Evolutionary conservation across 2,797 vertebrate species (phyloP), one percentile per base, ranked within the genome.

Genomic region (Halcyon smyrnensis): DNA sequence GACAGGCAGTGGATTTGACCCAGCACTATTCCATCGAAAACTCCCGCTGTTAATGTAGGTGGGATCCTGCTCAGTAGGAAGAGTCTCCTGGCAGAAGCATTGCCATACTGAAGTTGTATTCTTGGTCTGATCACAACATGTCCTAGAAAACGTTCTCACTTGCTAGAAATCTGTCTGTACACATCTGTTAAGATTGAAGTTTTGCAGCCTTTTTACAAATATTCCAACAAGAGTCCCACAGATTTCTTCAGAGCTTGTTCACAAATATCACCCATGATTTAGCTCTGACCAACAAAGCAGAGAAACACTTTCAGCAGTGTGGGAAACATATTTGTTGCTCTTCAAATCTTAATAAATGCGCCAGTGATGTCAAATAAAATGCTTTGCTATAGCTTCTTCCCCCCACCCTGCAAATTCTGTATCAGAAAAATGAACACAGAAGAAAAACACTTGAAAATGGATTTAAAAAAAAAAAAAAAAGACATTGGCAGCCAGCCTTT

Each of bases 271-370:
- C 43, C 19, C 6, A 7, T 1, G 1, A 46, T 41, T 76, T 79
- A 57, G 67, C 82, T 89, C 65, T 86, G 62, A 84, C 32, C 77
- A 73, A 48, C 0, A 1, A 60, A 84, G 67, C 36, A 71, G 50
- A 69, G 43, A 74, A 88, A 74, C 7, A 4, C 39, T 76, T 83
- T 54, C 46, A 89, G 76, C 59, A 71, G 9, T 24, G 32, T 78
- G 57, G 69, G 54, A 71, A 87, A 76, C 8, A 3, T 25, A 56
- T 10, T 14, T 77, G n/a, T 85, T 90, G 64, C 62, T 90, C 69
- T 91, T 93, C 14, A 28, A 23, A 88, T 87, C 37, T 51, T 92
- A 91, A 91, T 81, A 90, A 92, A 92, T 65, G 20, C 5, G 8
- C 63, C 65, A 1, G 0, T 80, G 34, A 25, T 88, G 46, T 85